Conservation (phyloP, 2,888 invertebrate genomes). For the Epistrophe eligans region DNA sequence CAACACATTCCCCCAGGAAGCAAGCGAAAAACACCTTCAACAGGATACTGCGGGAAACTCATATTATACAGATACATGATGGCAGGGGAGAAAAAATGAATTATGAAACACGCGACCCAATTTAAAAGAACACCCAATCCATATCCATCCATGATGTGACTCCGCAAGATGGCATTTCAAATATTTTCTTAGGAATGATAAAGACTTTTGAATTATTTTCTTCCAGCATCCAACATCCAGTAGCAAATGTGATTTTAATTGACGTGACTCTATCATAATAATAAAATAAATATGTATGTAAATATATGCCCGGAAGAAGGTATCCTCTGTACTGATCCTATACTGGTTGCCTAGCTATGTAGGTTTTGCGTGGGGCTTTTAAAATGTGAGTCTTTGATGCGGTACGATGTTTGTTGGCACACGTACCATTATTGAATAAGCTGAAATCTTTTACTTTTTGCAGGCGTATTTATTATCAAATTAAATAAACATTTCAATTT, state of each 20-base stretch:
- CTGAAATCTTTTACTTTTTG: not conserved
- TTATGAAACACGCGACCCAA: not conserved
- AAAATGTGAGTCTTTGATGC: not conserved
- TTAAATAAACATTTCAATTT: not conserved
- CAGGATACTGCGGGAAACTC: not conserved
- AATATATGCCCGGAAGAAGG: not conserved
- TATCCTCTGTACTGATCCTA: not conserved
- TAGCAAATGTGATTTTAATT: slow-evolving; percentile 65
- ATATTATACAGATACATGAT: not conserved
- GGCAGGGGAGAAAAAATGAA: not conserved
- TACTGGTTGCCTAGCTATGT: not conserved
- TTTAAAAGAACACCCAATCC: not conserved
- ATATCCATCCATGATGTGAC: not conserved
- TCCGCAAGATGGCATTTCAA: slow-evolving; percentile 43
- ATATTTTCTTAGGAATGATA: slow-evolving; percentile 52
- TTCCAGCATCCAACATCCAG: not conserved
- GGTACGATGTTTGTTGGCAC: not conserved
- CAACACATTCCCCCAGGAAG: not conserved
- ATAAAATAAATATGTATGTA: not conserved
- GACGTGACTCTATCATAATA: slow-evolving; percentile 56
- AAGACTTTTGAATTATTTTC: slow-evolving; percentile 12
- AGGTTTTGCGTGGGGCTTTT: not conserved
- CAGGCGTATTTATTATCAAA: not conserved
- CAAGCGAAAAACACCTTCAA: not conserved
- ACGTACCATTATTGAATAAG: not conserved